Evolutionary conservation across 2,888 invertebrate species (phyloP).

Genomic region (Hipparchia sbordonii): DNA sequence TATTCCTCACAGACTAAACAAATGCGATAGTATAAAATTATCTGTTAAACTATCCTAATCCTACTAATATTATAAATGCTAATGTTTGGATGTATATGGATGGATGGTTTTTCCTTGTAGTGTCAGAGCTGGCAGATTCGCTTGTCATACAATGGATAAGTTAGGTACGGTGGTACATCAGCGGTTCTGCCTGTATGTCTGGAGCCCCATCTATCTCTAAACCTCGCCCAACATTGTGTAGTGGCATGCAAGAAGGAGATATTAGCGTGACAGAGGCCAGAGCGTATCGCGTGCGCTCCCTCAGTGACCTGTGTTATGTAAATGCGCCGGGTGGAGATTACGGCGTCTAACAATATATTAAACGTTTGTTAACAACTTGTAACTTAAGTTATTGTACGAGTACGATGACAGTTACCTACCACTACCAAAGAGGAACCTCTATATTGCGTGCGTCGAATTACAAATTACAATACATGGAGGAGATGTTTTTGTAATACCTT

Average conservation of each 20-base stretch:
- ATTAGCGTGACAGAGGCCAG: neutral
- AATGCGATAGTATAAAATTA: no score
- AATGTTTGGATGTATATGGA: neutral
- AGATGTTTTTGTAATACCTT: neutral
- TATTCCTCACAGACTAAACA: no score
- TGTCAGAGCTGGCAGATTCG: no score
- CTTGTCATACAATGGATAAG: no score
- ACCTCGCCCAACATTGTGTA: neutral
- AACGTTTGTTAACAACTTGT: conserved; percentile 13
- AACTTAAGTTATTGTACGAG: neutral
- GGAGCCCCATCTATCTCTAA: neutral
- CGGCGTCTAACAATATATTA: neutral
- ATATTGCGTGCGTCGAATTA: neutral
- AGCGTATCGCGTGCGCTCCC: neutral
- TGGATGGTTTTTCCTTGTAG: no score
- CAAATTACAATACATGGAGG: neutral
- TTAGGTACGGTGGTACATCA: no score
- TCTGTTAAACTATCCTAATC: no score
- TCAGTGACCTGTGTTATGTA: neutral
- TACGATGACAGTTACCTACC: neutral
- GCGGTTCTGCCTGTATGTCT: no score
- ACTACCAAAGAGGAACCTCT: neutral
- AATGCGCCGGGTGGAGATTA: neutral
- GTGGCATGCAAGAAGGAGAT: neutral
- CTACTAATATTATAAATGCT: no score